These are phyloP conservation scores for Panzeria rudis DNA, from an alignment of 2,888 invertebrate genomes.

Conservation along the genomic window DNA sequence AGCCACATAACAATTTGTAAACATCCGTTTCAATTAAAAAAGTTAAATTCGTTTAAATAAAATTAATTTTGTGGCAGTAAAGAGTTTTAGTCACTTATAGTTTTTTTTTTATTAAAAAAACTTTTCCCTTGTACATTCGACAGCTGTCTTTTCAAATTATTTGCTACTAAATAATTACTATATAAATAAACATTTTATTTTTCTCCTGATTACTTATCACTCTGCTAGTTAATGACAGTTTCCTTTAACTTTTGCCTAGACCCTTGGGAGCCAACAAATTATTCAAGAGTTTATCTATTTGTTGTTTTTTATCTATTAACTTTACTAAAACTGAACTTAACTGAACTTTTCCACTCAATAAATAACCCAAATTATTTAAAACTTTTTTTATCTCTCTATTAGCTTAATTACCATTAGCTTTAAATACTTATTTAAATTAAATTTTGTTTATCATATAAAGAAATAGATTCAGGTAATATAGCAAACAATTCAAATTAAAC, in stretches of 20 bases:
- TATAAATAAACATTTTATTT: background rate
- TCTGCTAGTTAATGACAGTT: background rate
- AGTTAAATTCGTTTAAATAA: background rate
- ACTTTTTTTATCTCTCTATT: background rate
- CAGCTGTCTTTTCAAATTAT: background rate
- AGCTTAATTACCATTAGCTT: background rate
- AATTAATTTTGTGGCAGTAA: background rate
- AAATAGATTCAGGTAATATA: background rate
- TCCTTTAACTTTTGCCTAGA: background rate
- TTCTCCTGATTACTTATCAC: background rate
- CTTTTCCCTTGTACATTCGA: background rate
- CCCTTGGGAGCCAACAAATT: background rate
- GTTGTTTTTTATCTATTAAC: background rate
- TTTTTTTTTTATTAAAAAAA: background rate
- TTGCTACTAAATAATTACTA: background rate
- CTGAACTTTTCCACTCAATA: conserved; percentile 1
- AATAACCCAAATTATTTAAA: conserved; percentile 9
- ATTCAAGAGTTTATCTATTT: background rate
- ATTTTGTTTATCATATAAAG: background rate
- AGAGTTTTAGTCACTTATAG: background rate
- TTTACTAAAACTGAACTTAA: background rate
- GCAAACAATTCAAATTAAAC: background rate
- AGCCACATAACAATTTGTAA: background rate
- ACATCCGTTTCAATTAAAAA: background rate
- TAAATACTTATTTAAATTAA: conserved; percentile 16